Evolutionary conservation across 2,888 invertebrate genomes (phyloP).

Genomic region (Eilema depressum): DNA sequence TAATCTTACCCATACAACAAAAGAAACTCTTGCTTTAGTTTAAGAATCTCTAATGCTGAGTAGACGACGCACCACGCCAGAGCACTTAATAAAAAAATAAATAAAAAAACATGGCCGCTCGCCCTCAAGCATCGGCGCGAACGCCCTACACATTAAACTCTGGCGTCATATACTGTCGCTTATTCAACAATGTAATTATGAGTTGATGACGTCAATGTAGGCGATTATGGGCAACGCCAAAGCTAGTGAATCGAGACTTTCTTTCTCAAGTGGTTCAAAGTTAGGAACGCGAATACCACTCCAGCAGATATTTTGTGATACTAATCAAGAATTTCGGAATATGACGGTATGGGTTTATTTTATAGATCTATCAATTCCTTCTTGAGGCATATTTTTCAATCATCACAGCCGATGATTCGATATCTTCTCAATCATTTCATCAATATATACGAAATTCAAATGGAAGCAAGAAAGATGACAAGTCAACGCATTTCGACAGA

Average conservation of each 20-base stretch:
- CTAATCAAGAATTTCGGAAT: not conserved
- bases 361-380: slow-evolving; percentile 23
- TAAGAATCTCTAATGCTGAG: slow-evolving; percentile 10
- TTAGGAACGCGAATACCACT: not conserved
- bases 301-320: not conserved
- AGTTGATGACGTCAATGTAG: slow-evolving; percentile 29
- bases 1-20: slow-evolving; percentile 2
- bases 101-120: slow-evolving; percentile 75
- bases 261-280: not conserved
- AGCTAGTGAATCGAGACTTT: not conserved
- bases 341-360: not conserved
- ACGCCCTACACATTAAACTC: slow-evolving; percentile 59
- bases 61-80: slow-evolving; percentile 32
- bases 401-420: not conserved
- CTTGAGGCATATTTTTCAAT: not conserved
- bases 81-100: slow-evolving; percentile 31
- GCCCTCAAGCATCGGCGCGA: slow-evolving; percentile 75
- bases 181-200: slow-evolving; percentile 54
- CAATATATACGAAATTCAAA: not conserved
- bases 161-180: slow-evolving; percentile 52
- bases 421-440: not conserved
- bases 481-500: not conserved
- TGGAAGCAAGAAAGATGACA: not conserved
- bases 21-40: slow-evolving; percentile 7
- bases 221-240: slow-evolving; percentile 24